A percentile compares a stretch with the other conserved stretches of the same genome.
phyloP scores from a whole-genome alignment of 2,113 vertebrate genomes.

The Chiloscyllium plagiosum region DNA sequence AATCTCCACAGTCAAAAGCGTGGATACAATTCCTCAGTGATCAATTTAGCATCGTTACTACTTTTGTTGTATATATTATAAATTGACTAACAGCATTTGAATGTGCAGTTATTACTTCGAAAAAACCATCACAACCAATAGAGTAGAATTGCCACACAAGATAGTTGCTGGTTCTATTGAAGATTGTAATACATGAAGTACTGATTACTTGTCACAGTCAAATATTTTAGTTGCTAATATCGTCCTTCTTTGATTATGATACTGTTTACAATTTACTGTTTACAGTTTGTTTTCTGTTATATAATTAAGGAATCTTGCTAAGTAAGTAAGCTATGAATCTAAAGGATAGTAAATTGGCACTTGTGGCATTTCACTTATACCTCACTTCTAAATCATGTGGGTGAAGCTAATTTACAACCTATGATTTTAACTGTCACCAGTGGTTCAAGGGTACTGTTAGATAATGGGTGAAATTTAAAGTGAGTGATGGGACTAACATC shows the following conservation, averaged over 20 bases:
- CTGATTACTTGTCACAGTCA: background rate
- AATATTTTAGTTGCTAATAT: background rate
- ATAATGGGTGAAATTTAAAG: background rate
- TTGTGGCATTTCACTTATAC: background rate
- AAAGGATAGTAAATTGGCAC: background rate
- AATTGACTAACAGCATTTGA: background rate
- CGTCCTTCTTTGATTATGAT: background rate
- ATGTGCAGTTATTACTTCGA: background rate
- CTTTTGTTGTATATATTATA: background rate
- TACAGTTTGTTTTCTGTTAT: background rate
- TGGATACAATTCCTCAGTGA: background rate
- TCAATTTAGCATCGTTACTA: background rate
- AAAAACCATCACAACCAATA: background rate
- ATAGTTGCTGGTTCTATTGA: background rate
- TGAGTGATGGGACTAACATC: background rate
- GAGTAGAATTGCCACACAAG: background rate
- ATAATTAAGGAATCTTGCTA: constrained; percentile 17
- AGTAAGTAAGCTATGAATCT: background rate
- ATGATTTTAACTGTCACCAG: background rate
- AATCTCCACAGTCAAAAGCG: background rate
- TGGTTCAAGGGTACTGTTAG: background rate
- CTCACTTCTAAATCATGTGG: background rate
- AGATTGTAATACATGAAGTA: background rate
- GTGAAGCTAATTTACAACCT: background rate
- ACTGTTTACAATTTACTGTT: background rate